phyloP scores from a whole-genome alignment of 2,113 vertebrate species.

The Scalopus aquaticus region DNA sequence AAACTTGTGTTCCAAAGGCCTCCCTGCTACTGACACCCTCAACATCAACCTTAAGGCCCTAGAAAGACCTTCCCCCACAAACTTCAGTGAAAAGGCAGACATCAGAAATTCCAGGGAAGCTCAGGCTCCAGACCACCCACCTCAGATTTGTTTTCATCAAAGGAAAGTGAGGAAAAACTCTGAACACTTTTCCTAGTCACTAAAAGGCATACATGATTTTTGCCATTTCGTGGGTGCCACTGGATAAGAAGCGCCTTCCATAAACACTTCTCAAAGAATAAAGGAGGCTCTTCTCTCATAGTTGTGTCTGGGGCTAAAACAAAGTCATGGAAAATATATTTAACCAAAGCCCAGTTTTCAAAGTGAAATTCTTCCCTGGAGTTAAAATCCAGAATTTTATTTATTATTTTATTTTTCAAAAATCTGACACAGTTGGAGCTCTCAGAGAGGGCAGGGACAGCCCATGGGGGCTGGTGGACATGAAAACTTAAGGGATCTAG shows the following conservation, averaged over 20 bases:
- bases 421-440: background rate
- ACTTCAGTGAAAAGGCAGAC: background rate
- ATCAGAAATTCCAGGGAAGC: background rate
- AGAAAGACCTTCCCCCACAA: background rate
- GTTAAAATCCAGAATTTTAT: constrained; percentile 10
- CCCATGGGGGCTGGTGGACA: rapidly evolving
- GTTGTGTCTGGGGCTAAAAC: background rate
- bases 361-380: constrained; percentile 4
- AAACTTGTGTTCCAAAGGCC: background rate
- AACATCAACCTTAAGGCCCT: background rate
- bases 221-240: background rate
- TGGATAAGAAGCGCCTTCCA: background rate
- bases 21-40: background rate
- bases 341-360: background rate
- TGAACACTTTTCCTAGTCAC: background rate
- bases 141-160: background rate
- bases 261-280: background rate
- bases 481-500: rapidly evolving
- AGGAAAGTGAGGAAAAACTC: background rate
- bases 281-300: background rate
- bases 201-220: background rate
- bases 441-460: background rate
- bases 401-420: background rate
- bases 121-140: background rate
- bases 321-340: constrained; percentile 1